Evolutionary conservation across 2,797 vertebrate species (phyloP).

Genomic region (Salmo trutta): DNA sequence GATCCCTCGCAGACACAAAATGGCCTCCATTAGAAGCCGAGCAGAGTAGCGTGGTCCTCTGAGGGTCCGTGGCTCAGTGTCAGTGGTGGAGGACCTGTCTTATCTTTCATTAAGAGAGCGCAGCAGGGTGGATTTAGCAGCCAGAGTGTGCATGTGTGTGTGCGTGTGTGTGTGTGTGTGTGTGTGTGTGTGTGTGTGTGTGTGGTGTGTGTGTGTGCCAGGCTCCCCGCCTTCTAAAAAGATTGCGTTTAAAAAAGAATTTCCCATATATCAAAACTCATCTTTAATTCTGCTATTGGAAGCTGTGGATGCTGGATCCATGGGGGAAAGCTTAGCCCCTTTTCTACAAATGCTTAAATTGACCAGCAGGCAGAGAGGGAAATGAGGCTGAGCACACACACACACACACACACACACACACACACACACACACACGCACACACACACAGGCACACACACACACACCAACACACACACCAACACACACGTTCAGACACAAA

Average conservation of each 20-base stretch:
- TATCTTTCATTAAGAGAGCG: slow-evolving; percentile 99
- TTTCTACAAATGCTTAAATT: slow-evolving; percentile 71
- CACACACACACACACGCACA: slow-evolving; percentile 42
- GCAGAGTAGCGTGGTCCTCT: slow-evolving; percentile 92
- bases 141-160: slow-evolving; percentile 15
- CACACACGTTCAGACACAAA: slow-evolving; percentile 38
- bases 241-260: slow-evolving; percentile 98
- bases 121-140: slow-evolving; percentile 84
- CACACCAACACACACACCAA: background rate
- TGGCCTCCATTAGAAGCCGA: slow-evolving; percentile 99
- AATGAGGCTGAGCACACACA: slow-evolving; percentile 68
- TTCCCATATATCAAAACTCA: slow-evolving; percentile 97
- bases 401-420: slow-evolving; percentile 32
- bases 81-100: slow-evolving; percentile 99
- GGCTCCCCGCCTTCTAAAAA: slow-evolving; percentile 63
- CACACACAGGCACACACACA: background rate
- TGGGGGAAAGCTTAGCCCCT: slow-evolving; percentile 79
- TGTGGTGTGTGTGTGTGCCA: background rate
- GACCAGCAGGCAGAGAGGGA: slow-evolving; percentile 70
- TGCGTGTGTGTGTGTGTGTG: background rate
- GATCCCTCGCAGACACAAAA: slow-evolving; percentile 88
- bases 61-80: slow-evolving; percentile 87
- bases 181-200: background rate
- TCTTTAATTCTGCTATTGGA: slow-evolving; percentile 92
- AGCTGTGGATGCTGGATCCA: slow-evolving; percentile 66